Evolutionary conservation across 23 tunicate species (phyloP).

Genomic region (Trididemnum nubilum): DNA sequence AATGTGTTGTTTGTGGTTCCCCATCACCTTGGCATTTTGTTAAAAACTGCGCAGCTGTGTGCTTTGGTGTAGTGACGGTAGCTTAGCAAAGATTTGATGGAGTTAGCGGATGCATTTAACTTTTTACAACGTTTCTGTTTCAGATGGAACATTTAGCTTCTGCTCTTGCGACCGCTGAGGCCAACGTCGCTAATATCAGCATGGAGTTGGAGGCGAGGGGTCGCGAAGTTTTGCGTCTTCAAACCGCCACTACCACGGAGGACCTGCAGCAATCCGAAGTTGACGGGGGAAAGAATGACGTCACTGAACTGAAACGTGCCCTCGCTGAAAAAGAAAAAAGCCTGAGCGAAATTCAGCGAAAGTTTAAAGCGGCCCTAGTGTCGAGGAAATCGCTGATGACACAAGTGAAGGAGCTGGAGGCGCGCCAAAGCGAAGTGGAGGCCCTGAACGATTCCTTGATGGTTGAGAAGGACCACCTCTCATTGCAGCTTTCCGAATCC

Average conservation of each 20-base stretch:
- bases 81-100: background rate
- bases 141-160: background rate
- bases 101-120: background rate
- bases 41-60: too few species aligned
- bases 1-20: too few species aligned
- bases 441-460: conserved; percentile 21
- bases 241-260: background rate
- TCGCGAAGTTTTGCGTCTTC: background rate
- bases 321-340: conserved; percentile 35
- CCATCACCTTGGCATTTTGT: too few species aligned
- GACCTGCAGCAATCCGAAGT: background rate
- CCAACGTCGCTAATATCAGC: background rate
- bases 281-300: background rate
- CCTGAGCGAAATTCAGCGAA: conserved; percentile 60
- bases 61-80: background rate
- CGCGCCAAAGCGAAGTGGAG: conserved; percentile 19
- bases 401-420: conserved; percentile 51
- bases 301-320: background rate
- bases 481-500: conserved; percentile 14
- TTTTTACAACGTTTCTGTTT: too few species aligned
- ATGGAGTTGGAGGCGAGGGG: background rate
- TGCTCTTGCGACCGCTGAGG: background rate
- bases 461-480: conserved; percentile 9
- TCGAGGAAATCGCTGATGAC: conserved; percentile 69
- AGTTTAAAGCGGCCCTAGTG: conserved; percentile 74